Evolutionary conservation across 92 coral and sea anemone genomes (phyloP), one percentile per base, ranked within the genome.

Genomic region (Anthopleura xanthogrammica): DNA sequence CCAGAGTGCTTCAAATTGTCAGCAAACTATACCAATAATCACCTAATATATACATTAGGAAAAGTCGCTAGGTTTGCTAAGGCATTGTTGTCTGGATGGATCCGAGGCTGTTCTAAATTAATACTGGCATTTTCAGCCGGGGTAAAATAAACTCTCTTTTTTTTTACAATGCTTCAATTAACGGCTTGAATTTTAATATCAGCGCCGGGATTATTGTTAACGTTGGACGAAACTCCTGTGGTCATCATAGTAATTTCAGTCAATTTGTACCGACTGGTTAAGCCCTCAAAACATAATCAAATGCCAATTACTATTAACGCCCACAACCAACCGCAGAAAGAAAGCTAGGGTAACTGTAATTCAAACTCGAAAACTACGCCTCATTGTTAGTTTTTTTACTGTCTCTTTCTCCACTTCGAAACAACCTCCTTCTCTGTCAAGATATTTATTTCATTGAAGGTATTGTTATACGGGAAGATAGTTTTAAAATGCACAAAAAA

Each of bases 191-290:
- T 75, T 81, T 66, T 50, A 81, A 68, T 81, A 60, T 81, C 6
- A 66, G 23, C n/a, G 36, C 36, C 36, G 36, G 62, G 39, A 20
- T 50, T 24, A 24, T 57, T 42, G 43, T 12, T 80, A 60, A 19
- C 58, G 58, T 68, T 29, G 74, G 74, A 43, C 1, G 41, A 17
- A 24, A 46, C 20, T 41, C 40, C 43, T 85, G 78, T 79, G 88
- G 83, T 72, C 41, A 54, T 36, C 23, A 46, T 7, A 48, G 57
- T 48, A 46, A 66, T 68, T 81, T 81, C 48, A 68, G 84, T 16
- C 43, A 85, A 85, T 85, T 85, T 85, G 88, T 71, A 72, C 88
- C 71, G 40, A 79, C 81, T 68, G 81, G 79, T 78, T 52, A 68
- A 85, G 24, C 60, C 77, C 79, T 79, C 79, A 48, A 78, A 71